phyloP scores from a whole-genome alignment of 2,888 invertebrate genomes.

The Esperia sulphurella region DNA sequence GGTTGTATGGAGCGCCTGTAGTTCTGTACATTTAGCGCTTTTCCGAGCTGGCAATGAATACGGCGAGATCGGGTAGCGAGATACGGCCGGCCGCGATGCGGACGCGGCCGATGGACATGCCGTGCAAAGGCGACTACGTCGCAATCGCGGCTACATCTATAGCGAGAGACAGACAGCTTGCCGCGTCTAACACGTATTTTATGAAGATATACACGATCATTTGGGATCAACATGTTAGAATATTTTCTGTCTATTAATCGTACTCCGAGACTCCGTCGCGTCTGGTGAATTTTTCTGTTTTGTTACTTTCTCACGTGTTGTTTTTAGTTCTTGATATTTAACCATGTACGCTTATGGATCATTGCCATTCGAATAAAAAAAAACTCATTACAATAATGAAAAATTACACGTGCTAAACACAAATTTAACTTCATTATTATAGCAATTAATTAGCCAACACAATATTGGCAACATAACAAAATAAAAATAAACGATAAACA shows the following conservation, averaged over 20 bases:
- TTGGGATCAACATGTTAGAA: neutral
- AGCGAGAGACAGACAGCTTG: constrained; percentile 17
- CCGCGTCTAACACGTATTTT: constrained; percentile 4
- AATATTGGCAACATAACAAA: too few relatives aligned
- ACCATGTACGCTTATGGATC: too few relatives aligned
- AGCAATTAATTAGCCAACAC: too few relatives aligned
- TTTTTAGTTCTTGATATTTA: neutral
- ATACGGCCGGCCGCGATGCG: constrained; percentile 41
- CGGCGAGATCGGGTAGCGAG: constrained; percentile 64
- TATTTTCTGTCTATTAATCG: neutral
- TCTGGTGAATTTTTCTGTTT: neutral
- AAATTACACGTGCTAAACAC: too few relatives aligned
- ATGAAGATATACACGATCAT: constrained; percentile 4
- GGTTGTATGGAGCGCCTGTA: constrained; percentile 38
- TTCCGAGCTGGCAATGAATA: constrained; percentile 63
- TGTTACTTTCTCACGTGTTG: neutral
- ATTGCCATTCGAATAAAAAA: too few relatives aligned
- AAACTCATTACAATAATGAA: too few relatives aligned
- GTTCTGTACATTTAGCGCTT: constrained; percentile 66
- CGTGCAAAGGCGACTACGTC: constrained; percentile 31
- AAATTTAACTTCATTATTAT: too few relatives aligned
- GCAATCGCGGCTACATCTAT: constrained; percentile 42
- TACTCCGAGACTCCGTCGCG: neutral
- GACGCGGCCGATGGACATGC: constrained; percentile 29
- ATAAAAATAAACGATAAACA: too few relatives aligned